Conservation (phyloP, 1,140 invertebrate genomes). For the Hyles vespertilio region DNA sequence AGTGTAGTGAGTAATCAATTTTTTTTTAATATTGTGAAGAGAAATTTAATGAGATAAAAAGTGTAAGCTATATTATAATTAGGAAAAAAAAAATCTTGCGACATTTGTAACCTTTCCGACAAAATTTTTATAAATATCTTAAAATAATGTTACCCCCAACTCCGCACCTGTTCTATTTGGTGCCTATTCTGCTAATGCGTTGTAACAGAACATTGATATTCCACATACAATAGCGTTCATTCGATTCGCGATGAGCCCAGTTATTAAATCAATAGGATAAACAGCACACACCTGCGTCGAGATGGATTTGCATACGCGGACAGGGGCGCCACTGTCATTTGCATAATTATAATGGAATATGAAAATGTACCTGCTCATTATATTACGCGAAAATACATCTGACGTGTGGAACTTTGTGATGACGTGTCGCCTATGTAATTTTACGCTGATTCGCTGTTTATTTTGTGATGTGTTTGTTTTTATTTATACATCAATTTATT, state of each 20-base stretch:
- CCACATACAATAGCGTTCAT: constrained; percentile 44
- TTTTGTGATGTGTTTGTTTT: no score
- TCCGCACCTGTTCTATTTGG: constrained; percentile 41
- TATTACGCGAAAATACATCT: constrained; percentile 22
- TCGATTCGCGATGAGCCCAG: constrained; percentile 56
- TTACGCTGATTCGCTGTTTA: no score
- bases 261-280: constrained; percentile 65
- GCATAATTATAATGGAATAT: constrained; percentile 28
- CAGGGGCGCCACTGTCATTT: constrained; percentile 22
- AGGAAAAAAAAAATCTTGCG: no score
- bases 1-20: no score
- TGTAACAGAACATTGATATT: constrained; percentile 59
- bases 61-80: no score
- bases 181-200: constrained; percentile 60
- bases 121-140: neutral
- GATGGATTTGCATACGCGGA: constrained; percentile 37
- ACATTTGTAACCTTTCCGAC: neutral
- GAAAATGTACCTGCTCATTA: constrained; percentile 18
- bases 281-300: constrained; percentile 48
- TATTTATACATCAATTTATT: no score
- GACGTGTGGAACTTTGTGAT: no score
- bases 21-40: no score
- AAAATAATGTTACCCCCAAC: constrained; percentile 10
- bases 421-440: no score
- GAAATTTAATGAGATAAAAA: no score